Evolutionary conservation across 2,888 invertebrate species (phyloP).

Genomic region (Ferrisia virgata): DNA sequence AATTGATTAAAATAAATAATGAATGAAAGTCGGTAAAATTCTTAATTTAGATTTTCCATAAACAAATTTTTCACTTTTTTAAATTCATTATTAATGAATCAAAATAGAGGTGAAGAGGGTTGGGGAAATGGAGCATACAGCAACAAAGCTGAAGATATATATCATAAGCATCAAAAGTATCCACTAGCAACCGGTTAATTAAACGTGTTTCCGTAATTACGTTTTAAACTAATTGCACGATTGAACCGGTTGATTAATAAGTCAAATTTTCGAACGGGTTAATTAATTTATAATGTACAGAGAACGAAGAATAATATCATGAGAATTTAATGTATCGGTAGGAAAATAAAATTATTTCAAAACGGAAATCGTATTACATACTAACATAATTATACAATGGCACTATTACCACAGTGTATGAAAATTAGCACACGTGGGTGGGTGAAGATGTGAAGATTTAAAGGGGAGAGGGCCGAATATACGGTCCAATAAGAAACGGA

Average conservation of each 20-base stretch:
- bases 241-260: slow-evolving; percentile 26
- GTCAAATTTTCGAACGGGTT: slow-evolving; percentile 4
- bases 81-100: background rate
- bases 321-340: background rate
- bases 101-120: background rate
- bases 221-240: background rate
- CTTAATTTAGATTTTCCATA: background rate
- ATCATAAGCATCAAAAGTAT: background rate
- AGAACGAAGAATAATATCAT: background rate
- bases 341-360: background rate
- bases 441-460: background rate
- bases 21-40: background rate
- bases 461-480: background rate
- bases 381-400: slow-evolving; percentile 20
- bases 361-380: slow-evolving; percentile 23
- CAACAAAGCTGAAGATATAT: background rate
- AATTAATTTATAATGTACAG: background rate
- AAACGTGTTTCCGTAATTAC: slow-evolving; percentile 7
- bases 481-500: background rate
- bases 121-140: background rate
- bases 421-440: background rate
- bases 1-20: background rate
- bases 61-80: background rate
- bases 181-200: slow-evolving; percentile 1
- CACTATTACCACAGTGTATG: background rate